Evolutionary conservation across 2,113 vertebrate genomes (phyloP), one percentile per base, ranked within the genome.

Genomic region (Strigops habroptila): DNA sequence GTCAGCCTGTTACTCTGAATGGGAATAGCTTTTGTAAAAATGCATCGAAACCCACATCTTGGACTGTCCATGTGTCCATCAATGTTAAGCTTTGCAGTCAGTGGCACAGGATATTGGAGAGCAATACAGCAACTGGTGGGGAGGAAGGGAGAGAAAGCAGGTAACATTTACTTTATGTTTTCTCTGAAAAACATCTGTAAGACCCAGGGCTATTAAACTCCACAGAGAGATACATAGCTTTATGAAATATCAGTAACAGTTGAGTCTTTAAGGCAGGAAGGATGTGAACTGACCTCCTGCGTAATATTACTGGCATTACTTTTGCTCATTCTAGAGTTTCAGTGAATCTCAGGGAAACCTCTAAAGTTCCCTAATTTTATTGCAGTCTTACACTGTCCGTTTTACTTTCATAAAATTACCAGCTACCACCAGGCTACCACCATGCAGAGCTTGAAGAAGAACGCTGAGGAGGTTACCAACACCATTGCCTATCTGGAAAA

Each of bases 161-260:
- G 41, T 81, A 53, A 80, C 43, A 70, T 90, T 95, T 82, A 39
- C 68, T 86, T 91, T 63, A 77, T 44, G 12, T 37, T 88, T 88
- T 88, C 63, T 74, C 44, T 86, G 91, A 94, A 88, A 90, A 59
- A 62, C 37, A 90, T 18, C 23, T 19, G n/a, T 81, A 81, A 90
- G 76, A 16, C 2, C 6, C 21, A 31, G 8, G 24, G 14, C 59
- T 88, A 49, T 57, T 76, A 83, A 93, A 76, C 18, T 73, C 53
- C 31, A 49, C 19, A 39, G n/a, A 78, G 69, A 74, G 37, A 83
- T 41, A 69, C 52, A 64, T 6, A 88, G 16, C 23, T 65, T 83
- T 82, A 86, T 67, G 71, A 83, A 83, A 35, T 44, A 81, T 43
- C 60, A 78, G 43, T 65, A 86, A 64, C n/a, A 70, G n/a, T 28